These are phyloP conservation scores for Dendronephthya gigantea DNA, from an alignment of 64 coral and sea anemone genomes.

Conservation along the genomic window DNA sequence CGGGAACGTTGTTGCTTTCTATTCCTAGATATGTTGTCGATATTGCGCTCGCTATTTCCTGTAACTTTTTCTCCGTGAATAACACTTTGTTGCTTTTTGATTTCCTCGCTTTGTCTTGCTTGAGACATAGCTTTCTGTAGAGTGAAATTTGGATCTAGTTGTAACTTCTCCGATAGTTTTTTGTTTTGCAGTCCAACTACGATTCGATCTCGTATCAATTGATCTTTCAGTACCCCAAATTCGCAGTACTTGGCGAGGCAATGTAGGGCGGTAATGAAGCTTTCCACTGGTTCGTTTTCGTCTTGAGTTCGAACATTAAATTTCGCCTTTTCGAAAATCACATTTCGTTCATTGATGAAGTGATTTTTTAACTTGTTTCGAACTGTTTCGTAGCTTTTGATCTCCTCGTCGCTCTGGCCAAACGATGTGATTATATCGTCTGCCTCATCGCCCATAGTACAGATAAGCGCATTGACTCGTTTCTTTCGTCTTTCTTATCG, in stretches of 20 bases:
- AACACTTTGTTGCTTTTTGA: neutral
- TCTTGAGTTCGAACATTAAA: neutral
- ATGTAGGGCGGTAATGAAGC: no score
- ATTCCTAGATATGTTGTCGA: no score
- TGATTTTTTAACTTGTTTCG: neutral
- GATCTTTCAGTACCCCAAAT: neutral
- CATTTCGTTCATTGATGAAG: neutral
- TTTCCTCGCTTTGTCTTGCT: neutral
- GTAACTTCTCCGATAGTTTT: neutral
- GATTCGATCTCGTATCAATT: neutral
- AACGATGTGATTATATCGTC: neutral
- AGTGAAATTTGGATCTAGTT: neutral
- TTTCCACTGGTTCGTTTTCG: no score
- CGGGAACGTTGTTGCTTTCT: no score
- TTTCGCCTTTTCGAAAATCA: neutral
- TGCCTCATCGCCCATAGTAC: neutral
- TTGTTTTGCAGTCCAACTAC: neutral
- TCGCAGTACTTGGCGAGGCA: no score
- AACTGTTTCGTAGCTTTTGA: neutral
- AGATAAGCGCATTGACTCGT: neutral
- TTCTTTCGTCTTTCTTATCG: neutral
- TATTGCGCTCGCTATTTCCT: no score
- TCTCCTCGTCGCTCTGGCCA: neutral
- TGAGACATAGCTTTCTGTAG: neutral
- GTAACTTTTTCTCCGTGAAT: neutral